Evolutionary conservation across 2,888 invertebrate genomes (phyloP).

Genomic region (Tetranychus truncatus): DNA sequence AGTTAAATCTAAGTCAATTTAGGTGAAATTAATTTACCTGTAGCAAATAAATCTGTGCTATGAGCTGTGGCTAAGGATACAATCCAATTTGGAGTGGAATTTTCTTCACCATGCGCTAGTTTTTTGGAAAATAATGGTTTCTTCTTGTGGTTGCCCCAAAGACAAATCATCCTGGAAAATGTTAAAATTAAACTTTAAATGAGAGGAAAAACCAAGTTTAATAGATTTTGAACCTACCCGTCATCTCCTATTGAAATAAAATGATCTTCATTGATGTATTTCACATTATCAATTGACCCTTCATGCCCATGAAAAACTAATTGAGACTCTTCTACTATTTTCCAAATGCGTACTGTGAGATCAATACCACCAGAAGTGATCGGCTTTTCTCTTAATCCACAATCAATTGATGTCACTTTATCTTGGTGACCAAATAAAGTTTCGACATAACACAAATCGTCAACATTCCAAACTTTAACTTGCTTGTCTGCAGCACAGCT

Average conservation of each 20-base stretch:
- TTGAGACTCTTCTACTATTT: conserved; percentile 89
- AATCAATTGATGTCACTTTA: conserved; percentile 65
- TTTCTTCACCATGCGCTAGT: conserved; percentile 52
- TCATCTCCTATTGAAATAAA: conserved; percentile 82
- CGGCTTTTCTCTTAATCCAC: conserved; percentile 54
- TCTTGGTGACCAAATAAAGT: conserved; percentile 85
- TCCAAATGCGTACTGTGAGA: conserved; percentile 73
- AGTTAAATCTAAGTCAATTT: neutral
- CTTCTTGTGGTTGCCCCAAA: conserved; percentile 70
- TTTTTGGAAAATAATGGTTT: conserved; percentile 53
- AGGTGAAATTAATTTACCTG: conserved; percentile 39
- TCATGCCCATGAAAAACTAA: conserved; percentile 70
- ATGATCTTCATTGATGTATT: conserved; percentile 75
- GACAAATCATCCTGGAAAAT: conserved; percentile 41
- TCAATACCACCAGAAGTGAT: conserved; percentile 79
- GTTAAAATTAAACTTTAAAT: neutral
- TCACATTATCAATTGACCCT: conserved; percentile 68
- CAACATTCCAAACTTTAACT: conserved; percentile 84
- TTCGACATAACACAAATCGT: conserved; percentile 82
- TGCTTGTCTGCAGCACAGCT: conserved; percentile 38
- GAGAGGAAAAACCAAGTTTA: conserved; percentile 13
- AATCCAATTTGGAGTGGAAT: conserved; percentile 55
- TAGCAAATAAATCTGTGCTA: conserved; percentile 74
- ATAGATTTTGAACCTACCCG: conserved; percentile 41
- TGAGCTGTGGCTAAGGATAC: conserved; percentile 56